These are phyloP conservation scores for Artibeus lituratus DNA, from an alignment of 2,797 vertebrate species.

Conservation along the genomic window DNA sequence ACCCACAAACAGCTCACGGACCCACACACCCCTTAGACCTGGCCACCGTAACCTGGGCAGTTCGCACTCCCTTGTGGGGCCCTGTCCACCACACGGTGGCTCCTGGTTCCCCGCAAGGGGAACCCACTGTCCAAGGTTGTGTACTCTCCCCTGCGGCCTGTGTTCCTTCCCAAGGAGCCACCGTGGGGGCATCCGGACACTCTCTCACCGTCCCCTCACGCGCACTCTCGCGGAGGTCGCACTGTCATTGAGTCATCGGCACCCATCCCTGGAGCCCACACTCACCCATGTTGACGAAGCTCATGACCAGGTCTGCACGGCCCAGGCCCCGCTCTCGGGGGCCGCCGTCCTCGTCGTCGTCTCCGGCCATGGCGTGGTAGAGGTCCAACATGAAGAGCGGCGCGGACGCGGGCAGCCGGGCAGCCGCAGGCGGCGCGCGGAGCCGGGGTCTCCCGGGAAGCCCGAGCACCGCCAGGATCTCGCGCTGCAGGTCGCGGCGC, in stretches of 20 bases:
- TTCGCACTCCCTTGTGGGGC: not conserved
- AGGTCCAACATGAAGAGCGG: slow-evolving; percentile 97
- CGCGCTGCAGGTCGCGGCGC: slow-evolving; percentile 94
- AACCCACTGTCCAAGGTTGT: not conserved
- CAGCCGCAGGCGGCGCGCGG: slow-evolving; percentile 75
- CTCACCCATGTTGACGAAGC: slow-evolving; percentile 98
- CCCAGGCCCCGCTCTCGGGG: slow-evolving; percentile 89
- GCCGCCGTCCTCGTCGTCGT: slow-evolving; percentile 79
- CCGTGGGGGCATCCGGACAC: not conserved
- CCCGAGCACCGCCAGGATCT: slow-evolving; percentile 93
- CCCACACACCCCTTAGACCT: not conserved
- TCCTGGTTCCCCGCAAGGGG: no score
- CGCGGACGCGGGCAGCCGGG: slow-evolving; percentile 86
- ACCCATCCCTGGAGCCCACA: not conserved
- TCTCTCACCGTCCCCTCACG: not conserved
- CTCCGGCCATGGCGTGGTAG: slow-evolving; percentile 90
- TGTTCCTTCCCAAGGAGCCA: not conserved
- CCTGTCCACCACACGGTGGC: not conserved
- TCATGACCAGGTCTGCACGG: slow-evolving; percentile 95
- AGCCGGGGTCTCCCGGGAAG: slow-evolving; percentile 89
- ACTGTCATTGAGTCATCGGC: not conserved
- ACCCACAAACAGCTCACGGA: not conserved
- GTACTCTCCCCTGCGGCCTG: not conserved
- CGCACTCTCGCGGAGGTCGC: not conserved
- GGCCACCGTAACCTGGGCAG: not conserved